These are phyloP conservation scores for Petrolisthes manimaculis DNA, from an alignment of 2,888 invertebrate species.

Conservation along the genomic window DNA sequence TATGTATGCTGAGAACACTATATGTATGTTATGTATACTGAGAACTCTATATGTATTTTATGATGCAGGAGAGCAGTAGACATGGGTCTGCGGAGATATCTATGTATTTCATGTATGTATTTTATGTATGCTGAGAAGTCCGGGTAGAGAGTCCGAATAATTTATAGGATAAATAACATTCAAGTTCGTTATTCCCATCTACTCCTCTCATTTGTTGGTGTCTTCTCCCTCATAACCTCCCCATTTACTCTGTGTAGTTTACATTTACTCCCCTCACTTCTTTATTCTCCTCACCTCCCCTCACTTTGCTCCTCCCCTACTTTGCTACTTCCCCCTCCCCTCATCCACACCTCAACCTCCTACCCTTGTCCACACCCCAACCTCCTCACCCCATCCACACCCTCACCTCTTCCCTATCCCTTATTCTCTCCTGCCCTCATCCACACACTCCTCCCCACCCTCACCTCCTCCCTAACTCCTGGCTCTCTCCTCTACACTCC, in stretches of 20 bases:
- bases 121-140: too few species aligned
- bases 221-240: background rate
- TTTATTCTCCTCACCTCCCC: background rate
- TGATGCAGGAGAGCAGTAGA: too few species aligned
- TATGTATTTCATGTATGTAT: too few species aligned
- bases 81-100: too few species aligned
- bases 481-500: background rate
- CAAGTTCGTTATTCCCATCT: background rate
- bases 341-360: background rate
- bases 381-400: background rate
- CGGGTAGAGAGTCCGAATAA: too few species aligned
- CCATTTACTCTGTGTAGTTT: background rate
- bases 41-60: too few species aligned
- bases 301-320: background rate
- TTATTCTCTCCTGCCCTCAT: conserved; percentile 1
- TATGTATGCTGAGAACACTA: too few species aligned
- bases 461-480: background rate
- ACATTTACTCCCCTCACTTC: background rate
- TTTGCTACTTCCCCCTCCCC: background rate
- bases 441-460: background rate
- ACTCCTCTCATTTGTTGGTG: background rate
- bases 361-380: background rate
- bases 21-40: too few species aligned
- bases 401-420: background rate
- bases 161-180: too few species aligned